Evolutionary conservation across 2,888 invertebrate species (phyloP).

Genomic region (Heliconius hortense): DNA sequence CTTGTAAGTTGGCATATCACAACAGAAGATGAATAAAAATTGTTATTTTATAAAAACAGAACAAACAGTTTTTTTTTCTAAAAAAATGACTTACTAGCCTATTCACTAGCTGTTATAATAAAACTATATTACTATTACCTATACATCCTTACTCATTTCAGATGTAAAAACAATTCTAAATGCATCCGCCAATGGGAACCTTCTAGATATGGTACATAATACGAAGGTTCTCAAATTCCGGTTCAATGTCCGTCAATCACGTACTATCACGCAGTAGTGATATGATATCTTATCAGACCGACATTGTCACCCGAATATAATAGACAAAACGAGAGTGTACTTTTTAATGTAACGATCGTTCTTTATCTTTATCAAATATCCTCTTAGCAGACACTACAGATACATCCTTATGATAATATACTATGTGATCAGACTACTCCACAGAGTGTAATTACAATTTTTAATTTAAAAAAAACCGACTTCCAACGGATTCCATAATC

Average conservation of each 20-base stretch:
- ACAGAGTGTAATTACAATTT: too few relatives aligned
- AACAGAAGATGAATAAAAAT: too few relatives aligned
- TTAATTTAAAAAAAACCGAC: too few relatives aligned
- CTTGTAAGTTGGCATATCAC: neutral
- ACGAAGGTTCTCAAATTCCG: slow-evolving; percentile 26
- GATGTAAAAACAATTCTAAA: neutral
- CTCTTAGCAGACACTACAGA: neutral
- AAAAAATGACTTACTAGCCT: too few relatives aligned
- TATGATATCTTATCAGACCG: slow-evolving; percentile 35
- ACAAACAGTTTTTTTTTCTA: too few relatives aligned
- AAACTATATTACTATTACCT: neutral
- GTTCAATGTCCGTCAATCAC: slow-evolving; percentile 37
- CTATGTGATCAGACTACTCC: too few relatives aligned
- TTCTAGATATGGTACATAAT: slow-evolving; percentile 11
- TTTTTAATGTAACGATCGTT: neutral
- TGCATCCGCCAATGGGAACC: slow-evolving; percentile 15
- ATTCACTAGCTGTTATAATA: neutral
- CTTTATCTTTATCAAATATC: neutral
- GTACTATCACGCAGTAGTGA: slow-evolving; percentile 16
- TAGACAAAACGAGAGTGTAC: neutral
- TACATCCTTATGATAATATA: neutral
- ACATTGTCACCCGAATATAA: slow-evolving; percentile 6
- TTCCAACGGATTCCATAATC: too few relatives aligned
- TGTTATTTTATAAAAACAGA: too few relatives aligned
- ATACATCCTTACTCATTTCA: neutral